Evolutionary conservation across 2,797 vertebrate species (phyloP).

Genomic region (Geotrypetes seraphini): DNA sequence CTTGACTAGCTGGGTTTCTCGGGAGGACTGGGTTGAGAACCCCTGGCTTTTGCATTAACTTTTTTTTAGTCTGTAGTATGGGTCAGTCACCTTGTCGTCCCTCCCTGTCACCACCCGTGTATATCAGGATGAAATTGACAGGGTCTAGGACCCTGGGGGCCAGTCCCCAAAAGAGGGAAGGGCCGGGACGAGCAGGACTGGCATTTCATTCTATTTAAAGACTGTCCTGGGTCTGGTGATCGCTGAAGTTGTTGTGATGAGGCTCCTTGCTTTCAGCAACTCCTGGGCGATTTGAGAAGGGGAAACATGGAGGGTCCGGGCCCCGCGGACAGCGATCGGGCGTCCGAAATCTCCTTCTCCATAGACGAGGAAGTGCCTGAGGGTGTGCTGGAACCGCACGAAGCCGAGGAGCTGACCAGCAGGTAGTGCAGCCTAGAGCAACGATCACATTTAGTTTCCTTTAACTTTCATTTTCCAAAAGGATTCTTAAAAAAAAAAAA

Average conservation of each 20-base stretch:
- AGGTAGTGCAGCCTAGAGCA: slow-evolving; percentile 51
- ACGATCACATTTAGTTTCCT: neutral
- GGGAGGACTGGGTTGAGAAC: no score
- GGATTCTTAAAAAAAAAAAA: no score
- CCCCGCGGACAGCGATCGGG: slow-evolving; percentile 49
- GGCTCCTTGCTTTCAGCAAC: slow-evolving; percentile 55
- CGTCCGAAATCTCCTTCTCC: slow-evolving; percentile 43
- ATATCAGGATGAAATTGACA: no score
- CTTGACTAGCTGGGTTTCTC: no score
- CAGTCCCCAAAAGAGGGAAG: neutral
- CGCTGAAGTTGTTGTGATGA: slow-evolving; percentile 67
- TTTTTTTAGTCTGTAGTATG: no score
- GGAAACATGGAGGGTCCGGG: slow-evolving; percentile 46
- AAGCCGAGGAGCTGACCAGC: slow-evolving; percentile 66
- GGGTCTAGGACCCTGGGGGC: slow-evolving; percentile 18
- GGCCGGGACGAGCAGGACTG: neutral
- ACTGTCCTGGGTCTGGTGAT: slow-evolving; percentile 71
- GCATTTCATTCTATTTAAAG: slow-evolving; percentile 78
- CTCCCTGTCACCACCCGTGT: no score
- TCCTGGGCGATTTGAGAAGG: slow-evolving; percentile 40
- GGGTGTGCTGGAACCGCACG: slow-evolving; percentile 46
- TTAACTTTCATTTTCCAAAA: neutral
- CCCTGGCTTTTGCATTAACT: no score
- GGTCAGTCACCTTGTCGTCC: no score
- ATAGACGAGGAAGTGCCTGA: slow-evolving; percentile 46